Evolutionary conservation across 2,888 invertebrate species (phyloP).

Genomic region (Cotesia congregata): DNA sequence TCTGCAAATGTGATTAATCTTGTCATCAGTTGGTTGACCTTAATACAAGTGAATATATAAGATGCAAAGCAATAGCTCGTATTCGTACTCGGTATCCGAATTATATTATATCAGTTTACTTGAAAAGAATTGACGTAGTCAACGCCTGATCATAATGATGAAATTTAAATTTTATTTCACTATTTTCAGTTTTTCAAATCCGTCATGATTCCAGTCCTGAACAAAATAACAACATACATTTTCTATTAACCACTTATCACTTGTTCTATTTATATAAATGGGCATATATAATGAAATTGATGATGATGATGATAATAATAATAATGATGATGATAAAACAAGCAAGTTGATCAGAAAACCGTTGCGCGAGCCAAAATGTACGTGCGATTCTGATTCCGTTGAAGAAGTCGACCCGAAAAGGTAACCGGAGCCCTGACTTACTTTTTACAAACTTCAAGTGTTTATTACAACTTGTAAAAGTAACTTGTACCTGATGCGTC

Average conservation of each 20-base stretch:
- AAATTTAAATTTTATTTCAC: background rate
- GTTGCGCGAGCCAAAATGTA: slow-evolving; percentile 13
- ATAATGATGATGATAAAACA: background rate
- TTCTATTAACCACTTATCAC: no score
- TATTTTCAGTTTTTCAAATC: background rate
- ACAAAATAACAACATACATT: background rate
- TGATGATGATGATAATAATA: no score
- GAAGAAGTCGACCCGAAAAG: slow-evolving; percentile 29
- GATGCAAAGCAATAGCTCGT: slow-evolving; percentile 7
- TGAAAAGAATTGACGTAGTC: slow-evolving; percentile 3
- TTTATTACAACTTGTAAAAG: background rate
- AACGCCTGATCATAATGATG: slow-evolving; percentile 2
- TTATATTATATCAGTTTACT: slow-evolving; percentile 7
- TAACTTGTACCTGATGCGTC: background rate
- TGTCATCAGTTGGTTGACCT: slow-evolving; percentile 19
- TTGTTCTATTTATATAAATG: no score
- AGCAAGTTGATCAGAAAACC: background rate
- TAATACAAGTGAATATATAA: background rate
- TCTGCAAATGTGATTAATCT: background rate
- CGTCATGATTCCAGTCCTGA: background rate
- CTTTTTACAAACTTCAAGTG: slow-evolving; percentile 12
- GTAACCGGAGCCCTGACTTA: slow-evolving; percentile 26
- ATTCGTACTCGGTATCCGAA: background rate
- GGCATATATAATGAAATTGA: no score
- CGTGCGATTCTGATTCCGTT: slow-evolving; percentile 12